These are phyloP conservation scores for Desmodus rotundus DNA, from an alignment of 2,113 vertebrate genomes.

Conservation along the genomic window DNA sequence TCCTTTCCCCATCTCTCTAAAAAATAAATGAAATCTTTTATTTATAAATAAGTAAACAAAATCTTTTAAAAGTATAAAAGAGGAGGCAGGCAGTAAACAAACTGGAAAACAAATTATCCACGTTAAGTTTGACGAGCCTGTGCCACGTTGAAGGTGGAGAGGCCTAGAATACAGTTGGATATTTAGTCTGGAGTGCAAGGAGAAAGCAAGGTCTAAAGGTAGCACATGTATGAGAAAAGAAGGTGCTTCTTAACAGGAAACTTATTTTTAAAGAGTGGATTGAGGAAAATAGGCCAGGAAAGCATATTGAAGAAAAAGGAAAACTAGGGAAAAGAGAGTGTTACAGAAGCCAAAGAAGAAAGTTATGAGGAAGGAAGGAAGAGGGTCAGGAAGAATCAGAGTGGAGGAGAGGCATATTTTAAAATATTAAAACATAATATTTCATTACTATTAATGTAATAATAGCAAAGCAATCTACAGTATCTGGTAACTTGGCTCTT, in stretches of 20 bases:
- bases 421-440: neutral
- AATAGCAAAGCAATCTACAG: neutral
- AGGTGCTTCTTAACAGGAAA: neutral
- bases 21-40: too few species aligned
- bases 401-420: neutral
- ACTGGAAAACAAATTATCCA: neutral
- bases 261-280: neutral
- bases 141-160: neutral
- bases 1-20: too few species aligned
- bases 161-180: neutral
- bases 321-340: neutral
- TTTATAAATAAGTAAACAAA: too few species aligned
- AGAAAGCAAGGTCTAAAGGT: neutral
- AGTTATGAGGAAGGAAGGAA: neutral
- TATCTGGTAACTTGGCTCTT: conserved; percentile 2
- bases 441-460: neutral
- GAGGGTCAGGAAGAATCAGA: neutral
- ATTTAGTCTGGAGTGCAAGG: neutral
- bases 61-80: neutral
- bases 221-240: neutral
- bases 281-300: neutral
- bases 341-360: neutral
- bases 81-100: neutral
- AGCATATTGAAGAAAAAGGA: neutral
- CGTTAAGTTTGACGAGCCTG: neutral